Base-by-base conservation (phyloP, 64 coral and sea anemone species). In the Anthopleura sola region DNA sequence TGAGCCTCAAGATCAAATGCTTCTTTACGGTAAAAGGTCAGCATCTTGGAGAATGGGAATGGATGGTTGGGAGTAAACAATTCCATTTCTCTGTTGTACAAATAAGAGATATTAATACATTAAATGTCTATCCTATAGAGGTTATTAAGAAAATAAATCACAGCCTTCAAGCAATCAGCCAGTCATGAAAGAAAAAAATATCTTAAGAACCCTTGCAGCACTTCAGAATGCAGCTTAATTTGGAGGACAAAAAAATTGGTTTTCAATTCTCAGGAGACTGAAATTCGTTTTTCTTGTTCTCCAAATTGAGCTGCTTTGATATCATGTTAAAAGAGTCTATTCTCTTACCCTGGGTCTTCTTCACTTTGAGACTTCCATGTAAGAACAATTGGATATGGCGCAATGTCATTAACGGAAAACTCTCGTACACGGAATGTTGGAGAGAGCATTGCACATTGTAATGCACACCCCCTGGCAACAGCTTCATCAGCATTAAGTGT, bases 401-500 rank as follows among this genome's bases (percentile, higher is more conserved):
- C 81, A 24, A 91, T 88, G 84, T 98, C 95, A 84, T 78, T 91
- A 82, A 98, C 92, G 71, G 44, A 64, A 91, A 98, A 98, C 36
- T 98, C 95, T 80, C 95, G 81, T 8, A 98, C 95, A 84, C 95
- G 89, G 78, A 98, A 98, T 20, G 95, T 94, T 3, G 95, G 95
- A 33, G 95, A 98, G 9, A 94, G 54, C 92, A 98, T 98, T 15
- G 95, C 95, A 85, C 95, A 94, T 75, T 98, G 97, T 71, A 99
- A 56, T 16, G 97, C 93, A 95, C 97, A 99, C 8, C 97, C 97
- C 86, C 97, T 92, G 57, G 97, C 46, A 13, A 99, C 97, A 74
- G 97, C 97, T 44, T 99, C 97, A 68, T 99, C 97, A 48, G 92
- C 90, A 88, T 99, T 99, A 47, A 99, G 84, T 6, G 97, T 99